These are phyloP conservation scores for Anabacerthia variegaticeps DNA, from an alignment of 2,797 vertebrate species.

Conservation along the genomic window DNA sequence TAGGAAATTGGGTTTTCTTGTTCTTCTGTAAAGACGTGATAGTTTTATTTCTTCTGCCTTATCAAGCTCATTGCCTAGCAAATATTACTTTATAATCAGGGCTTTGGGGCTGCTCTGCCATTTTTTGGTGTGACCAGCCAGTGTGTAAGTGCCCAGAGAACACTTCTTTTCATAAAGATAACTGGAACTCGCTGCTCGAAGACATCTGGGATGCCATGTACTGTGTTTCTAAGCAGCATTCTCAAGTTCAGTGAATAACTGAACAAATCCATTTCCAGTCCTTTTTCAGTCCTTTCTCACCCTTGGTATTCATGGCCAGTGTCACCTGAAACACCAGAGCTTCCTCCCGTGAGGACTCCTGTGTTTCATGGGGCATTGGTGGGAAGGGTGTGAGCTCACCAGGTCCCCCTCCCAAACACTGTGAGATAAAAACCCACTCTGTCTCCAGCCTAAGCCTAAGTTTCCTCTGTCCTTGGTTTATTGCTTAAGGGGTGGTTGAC, in stretches of 20 bases:
- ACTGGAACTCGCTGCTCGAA: background rate
- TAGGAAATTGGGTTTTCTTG: background rate
- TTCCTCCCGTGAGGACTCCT: background rate
- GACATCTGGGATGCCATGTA: background rate
- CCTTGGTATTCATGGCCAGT: background rate
- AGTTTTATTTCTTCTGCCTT: background rate
- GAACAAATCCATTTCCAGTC: background rate
- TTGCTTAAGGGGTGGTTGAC: background rate
- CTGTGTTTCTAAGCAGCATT: background rate
- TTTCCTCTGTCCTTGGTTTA: background rate
- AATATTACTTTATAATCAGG: background rate
- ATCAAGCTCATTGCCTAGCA: background rate
- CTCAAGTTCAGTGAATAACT: background rate
- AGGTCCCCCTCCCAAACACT: background rate
- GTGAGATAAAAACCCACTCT: background rate
- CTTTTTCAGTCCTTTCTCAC: background rate
- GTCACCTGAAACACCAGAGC: background rate
- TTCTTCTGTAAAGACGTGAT: background rate
- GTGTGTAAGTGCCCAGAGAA: background rate
- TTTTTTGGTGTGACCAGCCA: background rate
- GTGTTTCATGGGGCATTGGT: background rate
- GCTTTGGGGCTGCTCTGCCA: background rate
- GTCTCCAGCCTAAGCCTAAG: background rate
- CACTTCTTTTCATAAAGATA: background rate
- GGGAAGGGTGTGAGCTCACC: background rate